Evolutionary conservation across 2,113 vertebrate genomes (phyloP).

Genomic region (Elachura formosa): DNA sequence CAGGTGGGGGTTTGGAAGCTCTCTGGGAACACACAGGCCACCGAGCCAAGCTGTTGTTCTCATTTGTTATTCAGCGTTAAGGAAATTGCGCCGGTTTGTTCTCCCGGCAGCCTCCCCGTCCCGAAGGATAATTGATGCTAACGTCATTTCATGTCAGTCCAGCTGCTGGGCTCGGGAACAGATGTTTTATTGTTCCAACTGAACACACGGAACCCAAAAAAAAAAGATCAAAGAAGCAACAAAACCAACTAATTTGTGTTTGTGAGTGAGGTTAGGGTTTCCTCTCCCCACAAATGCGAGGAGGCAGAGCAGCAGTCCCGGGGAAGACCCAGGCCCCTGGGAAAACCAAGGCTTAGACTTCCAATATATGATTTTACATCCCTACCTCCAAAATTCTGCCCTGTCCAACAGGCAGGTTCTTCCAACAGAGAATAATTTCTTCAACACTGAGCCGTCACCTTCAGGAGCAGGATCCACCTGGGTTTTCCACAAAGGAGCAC

Average conservation of each 20-base stretch:
- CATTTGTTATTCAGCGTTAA: not conserved
- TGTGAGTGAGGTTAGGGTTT: not conserved
- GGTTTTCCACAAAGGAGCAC: not conserved
- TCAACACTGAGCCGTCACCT: not conserved
- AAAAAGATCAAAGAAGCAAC: not conserved
- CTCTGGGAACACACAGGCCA: not conserved
- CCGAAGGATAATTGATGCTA: slow-evolving; percentile 64
- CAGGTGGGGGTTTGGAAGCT: not conserved
- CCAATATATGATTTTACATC: not conserved
- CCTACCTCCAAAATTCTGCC: not conserved
- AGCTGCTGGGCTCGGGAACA: slow-evolving; percentile 73
- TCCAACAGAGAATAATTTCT: not conserved
- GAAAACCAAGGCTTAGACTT: not conserved
- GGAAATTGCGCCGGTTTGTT: not conserved
- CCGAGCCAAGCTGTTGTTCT: slow-evolving; percentile 11
- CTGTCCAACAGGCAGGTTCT: not conserved
- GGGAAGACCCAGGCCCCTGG: not conserved
- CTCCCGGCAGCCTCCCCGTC: not conserved
- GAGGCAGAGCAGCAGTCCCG: not conserved
- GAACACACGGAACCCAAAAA: not conserved
- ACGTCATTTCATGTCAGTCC: slow-evolving; percentile 61
- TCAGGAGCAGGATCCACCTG: not conserved
- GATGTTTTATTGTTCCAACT: slow-evolving; percentile 74
- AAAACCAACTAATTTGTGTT: not conserved
- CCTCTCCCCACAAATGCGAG: not conserved